Base-by-base conservation (phyloP, 2,113 vertebrate genomes). In the Hydrolagus affinis region DNA sequence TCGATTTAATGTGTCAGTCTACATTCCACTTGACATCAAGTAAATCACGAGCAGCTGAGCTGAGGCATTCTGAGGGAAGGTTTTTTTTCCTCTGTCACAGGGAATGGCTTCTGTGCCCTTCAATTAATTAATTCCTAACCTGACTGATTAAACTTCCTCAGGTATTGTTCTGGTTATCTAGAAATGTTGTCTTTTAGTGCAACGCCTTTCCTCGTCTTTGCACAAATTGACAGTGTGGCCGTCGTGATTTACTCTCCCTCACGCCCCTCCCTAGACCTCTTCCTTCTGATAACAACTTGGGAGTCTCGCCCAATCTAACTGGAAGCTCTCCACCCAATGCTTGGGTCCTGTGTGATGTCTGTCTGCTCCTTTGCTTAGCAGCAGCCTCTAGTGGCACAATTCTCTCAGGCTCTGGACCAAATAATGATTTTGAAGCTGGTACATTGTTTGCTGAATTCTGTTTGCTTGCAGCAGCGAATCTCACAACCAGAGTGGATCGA, bases 401-500 rank as follows among this genome's bases (percentile, higher is more conserved):
- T 44, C 60, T 86, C 87, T 76, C 70, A 85, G 32, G 78, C 12
- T 30, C 23, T 8, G 11, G 23, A 80, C 21, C 8, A 80, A n/a
- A 80, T 17, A 11, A 78, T 25, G 23, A 74, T 87, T 83, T 91
- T 87, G 56, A 56, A 87, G 76, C 70, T 57, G 3, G 2, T 83
- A 32, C 86, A 87, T 86, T 69, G 70, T 62, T 64, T 83, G 8
- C 25, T 25, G 25, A 59, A 59, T 74, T 83, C 14, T 87, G 87
- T 88, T 87, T 88, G 83, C 87, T 89, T 87, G 86, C 89, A 94
- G 93, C 93, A 72, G 92, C 92, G 85, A 94, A 94, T 90, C 91
- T 94, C 85, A 94, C 93, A 9, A 88, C 93, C 85, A 90, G 44
- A 87, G 87, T 93, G 88, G 93, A 93, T 86, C 92, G 93, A 85